Evolutionary conservation across 2,113 vertebrate species (phyloP).

Genomic region (Ciconia boyciana): DNA sequence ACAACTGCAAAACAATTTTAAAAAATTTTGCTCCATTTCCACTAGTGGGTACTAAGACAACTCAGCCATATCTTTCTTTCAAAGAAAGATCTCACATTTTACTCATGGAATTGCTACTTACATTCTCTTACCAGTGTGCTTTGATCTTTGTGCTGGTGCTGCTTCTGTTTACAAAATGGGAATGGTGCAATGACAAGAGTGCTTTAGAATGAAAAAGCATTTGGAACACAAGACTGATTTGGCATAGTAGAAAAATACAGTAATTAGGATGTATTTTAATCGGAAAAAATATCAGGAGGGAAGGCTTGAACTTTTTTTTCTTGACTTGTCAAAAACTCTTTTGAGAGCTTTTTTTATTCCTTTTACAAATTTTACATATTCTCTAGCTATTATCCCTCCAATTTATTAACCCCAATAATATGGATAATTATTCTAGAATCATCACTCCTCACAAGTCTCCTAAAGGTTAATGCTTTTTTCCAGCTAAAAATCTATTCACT

Average conservation of each 20-base stretch:
- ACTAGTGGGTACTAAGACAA: not conserved
- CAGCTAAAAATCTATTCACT: not conserved
- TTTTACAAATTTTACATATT: not conserved
- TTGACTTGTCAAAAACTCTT: not conserved
- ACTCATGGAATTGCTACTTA: not conserved
- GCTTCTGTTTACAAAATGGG: not conserved
- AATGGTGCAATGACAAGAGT: not conserved
- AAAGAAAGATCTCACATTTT: not conserved
- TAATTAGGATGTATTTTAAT: not conserved
- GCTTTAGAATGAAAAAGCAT: not conserved
- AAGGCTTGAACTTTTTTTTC: not conserved
- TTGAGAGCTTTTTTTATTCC: not conserved
- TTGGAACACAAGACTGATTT: not conserved
- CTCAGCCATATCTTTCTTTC: not conserved
- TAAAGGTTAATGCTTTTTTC: not conserved
- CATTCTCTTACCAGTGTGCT: not conserved
- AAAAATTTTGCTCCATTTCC: not conserved
- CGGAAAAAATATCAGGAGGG: not conserved
- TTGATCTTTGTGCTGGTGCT: not conserved
- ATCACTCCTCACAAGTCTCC: not conserved
- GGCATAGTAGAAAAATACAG: not conserved
- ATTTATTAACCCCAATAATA: not conserved
- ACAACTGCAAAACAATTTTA: not conserved
- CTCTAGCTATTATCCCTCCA: not conserved
- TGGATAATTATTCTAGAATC: not conserved